phyloP scores from a whole-genome alignment of 2,888 invertebrate species.

The Neoascia interrupta region DNA sequence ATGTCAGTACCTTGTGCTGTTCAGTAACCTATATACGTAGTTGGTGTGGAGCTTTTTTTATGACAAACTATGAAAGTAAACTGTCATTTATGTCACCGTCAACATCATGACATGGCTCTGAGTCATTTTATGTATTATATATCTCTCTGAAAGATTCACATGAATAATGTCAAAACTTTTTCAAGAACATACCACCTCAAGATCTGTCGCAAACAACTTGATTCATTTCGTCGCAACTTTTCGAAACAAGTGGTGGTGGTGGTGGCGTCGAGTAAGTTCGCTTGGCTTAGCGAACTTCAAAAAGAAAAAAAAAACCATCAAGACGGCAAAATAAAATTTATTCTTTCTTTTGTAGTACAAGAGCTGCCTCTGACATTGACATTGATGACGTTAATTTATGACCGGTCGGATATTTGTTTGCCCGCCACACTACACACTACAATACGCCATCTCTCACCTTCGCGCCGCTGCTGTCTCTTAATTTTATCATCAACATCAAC shows the following conservation, averaged over 20 bases:
- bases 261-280: no score
- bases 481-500: conserved; percentile 55
- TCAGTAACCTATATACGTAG: no score
- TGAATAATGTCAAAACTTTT: conserved; percentile 13
- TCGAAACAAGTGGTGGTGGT: background rate
- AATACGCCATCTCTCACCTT: background rate
- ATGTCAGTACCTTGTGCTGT: no score
- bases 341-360: conserved; percentile 39
- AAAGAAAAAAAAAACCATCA: conserved; percentile 14
- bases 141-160: background rate
- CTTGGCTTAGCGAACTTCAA: no score
- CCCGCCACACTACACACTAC: conserved; percentile 22
- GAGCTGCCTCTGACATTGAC: conserved; percentile 56
- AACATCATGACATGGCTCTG: background rate
- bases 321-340: conserved; percentile 27
- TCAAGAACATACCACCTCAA: conserved; percentile 1
- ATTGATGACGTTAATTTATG: conserved; percentile 66
- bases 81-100: background rate
- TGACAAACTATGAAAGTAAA: conserved; percentile 2
- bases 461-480: background rate
- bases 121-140: background rate
- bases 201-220: conserved; percentile 14
- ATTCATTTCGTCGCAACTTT: conserved; percentile 24
- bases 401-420: conserved; percentile 45
- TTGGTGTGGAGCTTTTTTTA: no score